These are phyloP conservation scores for Drosophila pseudoobscura DNA, from an alignment of 1,140 invertebrate genomes.

Conservation along the genomic window DNA sequence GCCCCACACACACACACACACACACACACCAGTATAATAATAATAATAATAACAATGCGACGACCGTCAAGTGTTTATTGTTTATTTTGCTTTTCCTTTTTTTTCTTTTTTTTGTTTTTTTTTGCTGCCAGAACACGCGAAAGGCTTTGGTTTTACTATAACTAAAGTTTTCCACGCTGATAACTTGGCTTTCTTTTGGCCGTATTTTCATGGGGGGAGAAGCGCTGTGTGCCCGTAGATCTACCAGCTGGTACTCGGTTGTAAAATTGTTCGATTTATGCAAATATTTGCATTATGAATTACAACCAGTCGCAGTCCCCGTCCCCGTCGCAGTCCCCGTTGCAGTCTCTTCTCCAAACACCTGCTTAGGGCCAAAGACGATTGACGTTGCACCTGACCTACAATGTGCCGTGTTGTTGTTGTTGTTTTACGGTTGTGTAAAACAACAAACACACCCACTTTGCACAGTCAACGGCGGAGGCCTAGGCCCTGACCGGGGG, in stretches of 20 bases:
- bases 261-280: constrained; percentile 62
- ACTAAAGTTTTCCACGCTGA: constrained; percentile 17
- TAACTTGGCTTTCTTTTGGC: constrained; percentile 38
- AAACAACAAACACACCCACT: constrained; percentile 70
- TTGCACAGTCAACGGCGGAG: constrained; percentile 9
- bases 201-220: constrained; percentile 6
- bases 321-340: background rate
- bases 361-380: constrained; percentile 46
- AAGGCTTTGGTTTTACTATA: constrained; percentile 24
- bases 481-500: background rate
- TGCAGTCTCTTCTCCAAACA: background rate
- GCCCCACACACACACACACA: no score
- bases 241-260: constrained; percentile 17
- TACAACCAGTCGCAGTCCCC: constrained; percentile 33
- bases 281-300: constrained; percentile 76
- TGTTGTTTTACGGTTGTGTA: constrained; percentile 49
- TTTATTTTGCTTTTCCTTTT: constrained; percentile 56
- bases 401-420: constrained; percentile 40
- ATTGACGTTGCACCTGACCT: constrained; percentile 64
- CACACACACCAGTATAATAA: background rate
- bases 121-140: no score
- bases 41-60: constrained; percentile 71
- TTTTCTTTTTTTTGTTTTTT: no score
- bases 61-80: constrained; percentile 57
- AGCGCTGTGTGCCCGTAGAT: constrained; percentile 25